Conservation (phyloP, 2,888 invertebrate genomes). For the Reticulitermes lucifugus region DNA sequence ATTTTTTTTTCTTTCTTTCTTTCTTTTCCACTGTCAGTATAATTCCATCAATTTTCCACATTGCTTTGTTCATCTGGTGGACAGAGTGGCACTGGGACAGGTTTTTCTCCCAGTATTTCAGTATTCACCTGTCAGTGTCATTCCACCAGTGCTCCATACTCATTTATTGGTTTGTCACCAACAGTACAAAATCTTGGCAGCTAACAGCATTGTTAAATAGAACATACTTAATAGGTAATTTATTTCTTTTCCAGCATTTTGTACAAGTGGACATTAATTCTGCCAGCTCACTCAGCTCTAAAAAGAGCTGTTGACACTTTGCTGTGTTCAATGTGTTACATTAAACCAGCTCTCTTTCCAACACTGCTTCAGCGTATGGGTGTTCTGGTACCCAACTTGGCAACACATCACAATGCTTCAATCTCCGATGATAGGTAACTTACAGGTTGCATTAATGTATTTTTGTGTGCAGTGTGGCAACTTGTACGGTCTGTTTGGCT, state of each 20-base stretch:
- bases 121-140: no score
- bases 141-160: no score
- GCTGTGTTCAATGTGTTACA: slow-evolving; percentile 87
- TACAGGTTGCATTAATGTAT: background rate
- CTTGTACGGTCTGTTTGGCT: no score
- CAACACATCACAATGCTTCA: slow-evolving; percentile 67
- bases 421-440: slow-evolving; percentile 69
- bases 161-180: no score
- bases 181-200: no score
- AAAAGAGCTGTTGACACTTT: slow-evolving; percentile 89
- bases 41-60: no score
- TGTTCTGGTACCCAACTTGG: slow-evolving; percentile 68
- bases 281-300: slow-evolving; percentile 77
- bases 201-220: no score
- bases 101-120: no score
- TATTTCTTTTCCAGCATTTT: slow-evolving; percentile 66
- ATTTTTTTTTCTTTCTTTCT: no score
- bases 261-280: slow-evolving; percentile 80
- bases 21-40: no score
- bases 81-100: no score
- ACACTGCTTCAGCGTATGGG: slow-evolving; percentile 79
- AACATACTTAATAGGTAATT: background rate
- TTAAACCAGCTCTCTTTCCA: slow-evolving; percentile 82
- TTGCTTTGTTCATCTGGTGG: no score
- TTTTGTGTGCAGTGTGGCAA: background rate